Percentiles rank a stretch among this genome's conserved stretches.
Evolutionary conservation across 2,888 invertebrate genomes (phyloP).

Genomic region (Teleogryllus oceanicus): DNA sequence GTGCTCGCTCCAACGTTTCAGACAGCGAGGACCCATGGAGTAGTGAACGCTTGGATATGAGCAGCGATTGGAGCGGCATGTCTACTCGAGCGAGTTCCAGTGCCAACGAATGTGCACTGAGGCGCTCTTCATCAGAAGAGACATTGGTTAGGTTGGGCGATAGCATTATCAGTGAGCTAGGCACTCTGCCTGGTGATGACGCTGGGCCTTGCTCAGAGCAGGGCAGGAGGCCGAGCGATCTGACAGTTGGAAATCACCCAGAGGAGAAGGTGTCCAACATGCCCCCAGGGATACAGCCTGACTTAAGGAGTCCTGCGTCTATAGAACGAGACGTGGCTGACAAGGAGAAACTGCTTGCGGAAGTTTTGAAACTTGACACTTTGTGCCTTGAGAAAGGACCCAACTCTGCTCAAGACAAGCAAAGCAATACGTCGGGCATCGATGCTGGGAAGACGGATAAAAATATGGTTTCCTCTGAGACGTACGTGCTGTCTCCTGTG

Average conservation of each 20-base stretch:
- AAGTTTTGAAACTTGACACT: conserved; percentile 38
- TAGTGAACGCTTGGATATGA: conserved; percentile 32
- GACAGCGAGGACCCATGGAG: conserved; percentile 37
- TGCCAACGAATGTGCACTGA: not conserved
- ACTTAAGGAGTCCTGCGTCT: conserved; percentile 34
- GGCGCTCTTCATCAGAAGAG: conserved; percentile 33
- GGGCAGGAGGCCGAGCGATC: not conserved
- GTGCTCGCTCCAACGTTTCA: conserved; percentile 36
- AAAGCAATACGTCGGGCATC: not conserved
- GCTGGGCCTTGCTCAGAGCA: not conserved
- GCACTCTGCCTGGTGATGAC: not conserved
- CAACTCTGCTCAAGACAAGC: not conserved
- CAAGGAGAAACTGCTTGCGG: conserved; percentile 41
- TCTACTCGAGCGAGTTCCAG: conserved; percentile 22
- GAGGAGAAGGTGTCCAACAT: not conserved
- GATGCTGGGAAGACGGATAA: not conserved
- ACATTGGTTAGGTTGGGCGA: conserved; percentile 31
- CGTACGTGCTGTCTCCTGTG: not conserved
- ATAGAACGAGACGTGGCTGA: conserved; percentile 39
- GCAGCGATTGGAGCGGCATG: conserved; percentile 31
- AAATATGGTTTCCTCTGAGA: not conserved
- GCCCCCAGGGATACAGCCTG: conserved; percentile 27
- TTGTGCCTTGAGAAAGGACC: conserved; percentile 27
- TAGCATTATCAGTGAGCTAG: conserved; percentile 24
- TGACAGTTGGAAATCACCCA: not conserved